These are phyloP conservation scores for Discoglossus pictus DNA, from an alignment of 2,797 vertebrate genomes.

Conservation along the genomic window DNA sequence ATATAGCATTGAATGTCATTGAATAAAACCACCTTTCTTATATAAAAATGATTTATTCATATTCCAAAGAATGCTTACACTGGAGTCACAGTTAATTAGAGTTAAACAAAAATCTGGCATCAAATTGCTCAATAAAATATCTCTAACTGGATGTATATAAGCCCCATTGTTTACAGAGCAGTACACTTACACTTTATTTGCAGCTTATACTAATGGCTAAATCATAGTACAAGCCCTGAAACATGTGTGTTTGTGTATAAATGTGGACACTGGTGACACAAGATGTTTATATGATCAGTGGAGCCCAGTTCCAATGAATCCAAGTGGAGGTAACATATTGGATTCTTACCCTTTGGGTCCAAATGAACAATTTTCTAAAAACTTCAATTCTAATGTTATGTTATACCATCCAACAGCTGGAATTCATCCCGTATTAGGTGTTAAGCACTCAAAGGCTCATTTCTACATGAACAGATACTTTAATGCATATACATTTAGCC, in stretches of 20 bases:
- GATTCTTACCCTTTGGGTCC: no score
- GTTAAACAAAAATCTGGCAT: slow-evolving; percentile 29
- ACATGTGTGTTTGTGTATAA: background rate
- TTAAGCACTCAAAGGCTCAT: background rate
- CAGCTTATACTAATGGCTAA: background rate
- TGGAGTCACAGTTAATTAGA: slow-evolving; percentile 35
- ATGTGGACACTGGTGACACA: background rate
- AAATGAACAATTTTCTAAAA: no score
- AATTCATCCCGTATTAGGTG: slow-evolving; percentile 4
- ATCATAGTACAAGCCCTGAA: background rate
- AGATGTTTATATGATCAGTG: no score
- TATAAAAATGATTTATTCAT: slow-evolving; percentile 1
- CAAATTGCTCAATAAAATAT: slow-evolving; percentile 14
- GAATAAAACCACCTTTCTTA: slow-evolving; percentile 17
- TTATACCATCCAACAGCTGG: background rate
- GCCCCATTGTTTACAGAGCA: slow-evolving; percentile 8
- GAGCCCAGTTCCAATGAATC: background rate
- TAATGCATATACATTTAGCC: no score
- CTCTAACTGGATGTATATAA: slow-evolving; percentile 13
- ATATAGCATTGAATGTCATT: slow-evolving; percentile 25
- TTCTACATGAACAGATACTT: background rate
- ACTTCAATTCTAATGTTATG: background rate
- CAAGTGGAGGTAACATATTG: background rate
- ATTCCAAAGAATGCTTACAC: slow-evolving; percentile 12
- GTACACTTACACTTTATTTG: background rate